Evolutionary conservation across 64 coral and sea anemone genomes (phyloP), one percentile per base, ranked within the genome.

Genomic region (Stichodactyla helianthus): DNA sequence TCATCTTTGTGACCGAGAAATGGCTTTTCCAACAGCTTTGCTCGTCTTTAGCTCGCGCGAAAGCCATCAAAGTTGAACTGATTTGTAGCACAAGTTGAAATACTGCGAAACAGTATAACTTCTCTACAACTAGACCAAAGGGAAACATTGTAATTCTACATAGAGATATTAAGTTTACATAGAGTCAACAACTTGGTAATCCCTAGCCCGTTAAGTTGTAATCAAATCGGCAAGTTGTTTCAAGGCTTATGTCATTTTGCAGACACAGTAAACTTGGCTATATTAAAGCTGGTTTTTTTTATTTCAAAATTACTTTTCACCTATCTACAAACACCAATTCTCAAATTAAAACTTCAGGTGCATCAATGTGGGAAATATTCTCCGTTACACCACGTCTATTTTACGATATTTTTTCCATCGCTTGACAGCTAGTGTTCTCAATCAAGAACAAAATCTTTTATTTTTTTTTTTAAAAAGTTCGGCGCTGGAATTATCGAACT

Each of bases 231-330:
- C 70, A 11, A 64, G 55, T 19, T 7, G 77, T 51, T 52, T 52
- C 18, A 15, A 22, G 14, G 5, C 17, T 15, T 20, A 44, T 6
- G 6, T 52, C 8, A 51, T 20, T 81, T 81, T 11, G 4, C 25
- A 81, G 78, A 81, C 78, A 51, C 14, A 18, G 15, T 20, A 81
- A 20, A 52, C 31, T 8, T 15, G 67, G 25, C 50, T 56, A 76
- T 54, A 81, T 71, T 50, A 62, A 92, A 71, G 77, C 90, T 25
- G 35, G 35, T 31, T 44, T 28, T 79, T 87, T 91, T 91, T 92
- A 92, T 92, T 92, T 92, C 90, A 87, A 92, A 92, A 92, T 87
- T 86, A 92, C 59, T 53, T 79, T 86, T 51, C 50, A 71, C 60
- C 77, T 79, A 83, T 61, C 85, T 82, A 92, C 90, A 87, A 92